Percentiles rank a stretch among this genome's conserved stretches.
phyloP scores from a whole-genome alignment of 2,797 vertebrate genomes.

The Buphagus erythrorhynchus region DNA sequence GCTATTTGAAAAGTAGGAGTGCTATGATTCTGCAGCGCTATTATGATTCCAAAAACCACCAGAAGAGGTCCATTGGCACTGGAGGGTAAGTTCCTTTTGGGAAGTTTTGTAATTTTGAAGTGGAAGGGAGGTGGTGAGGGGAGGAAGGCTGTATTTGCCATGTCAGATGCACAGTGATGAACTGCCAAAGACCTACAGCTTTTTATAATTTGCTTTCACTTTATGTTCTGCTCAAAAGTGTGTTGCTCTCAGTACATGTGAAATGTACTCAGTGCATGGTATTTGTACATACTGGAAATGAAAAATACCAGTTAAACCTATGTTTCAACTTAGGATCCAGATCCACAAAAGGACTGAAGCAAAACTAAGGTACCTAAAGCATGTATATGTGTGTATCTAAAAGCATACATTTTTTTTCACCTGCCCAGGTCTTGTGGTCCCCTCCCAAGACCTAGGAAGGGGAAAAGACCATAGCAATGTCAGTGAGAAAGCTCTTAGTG shows the following conservation, averaged over 20 bases:
- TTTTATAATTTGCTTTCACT: not conserved
- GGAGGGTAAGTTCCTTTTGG: constrained; percentile 86
- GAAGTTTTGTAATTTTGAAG: not conserved
- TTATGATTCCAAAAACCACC: constrained; percentile 99
- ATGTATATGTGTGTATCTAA: constrained; percentile 72
- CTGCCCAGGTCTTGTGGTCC: constrained; percentile 69
- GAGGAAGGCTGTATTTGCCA: not conserved
- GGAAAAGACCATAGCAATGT: constrained; percentile 68
- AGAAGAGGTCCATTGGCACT: constrained; percentile 92
- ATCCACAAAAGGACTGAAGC: constrained; percentile 74
- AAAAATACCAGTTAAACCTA: constrained; percentile 71
- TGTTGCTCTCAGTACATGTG: constrained; percentile 27
- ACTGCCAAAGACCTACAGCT: not conserved
- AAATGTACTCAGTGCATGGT: constrained; percentile 51
- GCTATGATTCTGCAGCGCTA: constrained; percentile 94
- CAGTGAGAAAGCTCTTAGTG: constrained; percentile 69
- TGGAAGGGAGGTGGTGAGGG: constrained; percentile 24
- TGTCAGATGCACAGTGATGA: not conserved
- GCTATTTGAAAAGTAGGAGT: constrained; percentile 93
- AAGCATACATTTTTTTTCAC: constrained; percentile 72
- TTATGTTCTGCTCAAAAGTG: not conserved
- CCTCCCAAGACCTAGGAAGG: constrained; percentile 70
- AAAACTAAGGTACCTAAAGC: constrained; percentile 73
- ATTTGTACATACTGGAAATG: not conserved
- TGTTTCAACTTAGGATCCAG: constrained; percentile 73